A percentile compares a stretch with the other conserved stretches of the same genome.
phyloP scores from a whole-genome alignment of 2,797 vertebrate genomes.

The Neosalanx taihuensis region DNA sequence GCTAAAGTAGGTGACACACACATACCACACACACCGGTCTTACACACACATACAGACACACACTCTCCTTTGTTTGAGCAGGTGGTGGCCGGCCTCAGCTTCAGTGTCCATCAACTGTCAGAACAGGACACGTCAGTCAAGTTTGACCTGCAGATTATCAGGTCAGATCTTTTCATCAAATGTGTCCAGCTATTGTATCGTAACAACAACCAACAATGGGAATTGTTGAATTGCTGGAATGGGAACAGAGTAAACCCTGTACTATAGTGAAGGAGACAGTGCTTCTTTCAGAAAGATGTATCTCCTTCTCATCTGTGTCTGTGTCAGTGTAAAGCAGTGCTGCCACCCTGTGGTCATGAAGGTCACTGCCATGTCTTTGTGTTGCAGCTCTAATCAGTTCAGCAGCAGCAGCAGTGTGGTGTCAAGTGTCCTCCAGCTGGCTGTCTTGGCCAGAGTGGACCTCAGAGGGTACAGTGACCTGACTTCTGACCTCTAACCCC shows the following conservation, averaged over 20 bases:
- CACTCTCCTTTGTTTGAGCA: conserved; percentile 51
- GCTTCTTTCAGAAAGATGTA: too few relatives aligned
- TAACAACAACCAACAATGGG: too few relatives aligned
- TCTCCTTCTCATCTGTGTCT: neutral
- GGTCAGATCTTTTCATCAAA: conserved; percentile 60
- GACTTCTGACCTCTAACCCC: neutral
- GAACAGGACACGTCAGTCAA: conserved; percentile 92
- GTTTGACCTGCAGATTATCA: conserved; percentile 89
- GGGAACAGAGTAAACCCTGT: too few relatives aligned
- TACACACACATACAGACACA: too few relatives aligned
- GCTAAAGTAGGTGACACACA: neutral
- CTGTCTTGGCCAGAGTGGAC: conserved; percentile 86
- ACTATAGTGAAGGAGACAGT: neutral
- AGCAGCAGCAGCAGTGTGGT: conserved; percentile 81
- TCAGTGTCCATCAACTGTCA: conserved; percentile 92
- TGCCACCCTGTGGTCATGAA: conserved; percentile 35
- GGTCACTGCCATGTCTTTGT: conserved; percentile 18
- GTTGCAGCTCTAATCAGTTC: conserved; percentile 88
- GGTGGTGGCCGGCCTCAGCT: conserved; percentile 85
- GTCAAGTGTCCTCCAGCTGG: conserved; percentile 80
- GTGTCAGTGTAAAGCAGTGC: conserved; percentile 4
- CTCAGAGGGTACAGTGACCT: conserved; percentile 84
- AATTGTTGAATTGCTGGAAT: too few relatives aligned
- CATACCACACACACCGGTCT: neutral
- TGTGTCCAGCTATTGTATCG: too few relatives aligned